A percentile compares a stretch with the other conserved stretches of the same genome.
Evolutionary conservation across 1,140 invertebrate species (phyloP).

Genomic region (Sarcophaga bullata): DNA sequence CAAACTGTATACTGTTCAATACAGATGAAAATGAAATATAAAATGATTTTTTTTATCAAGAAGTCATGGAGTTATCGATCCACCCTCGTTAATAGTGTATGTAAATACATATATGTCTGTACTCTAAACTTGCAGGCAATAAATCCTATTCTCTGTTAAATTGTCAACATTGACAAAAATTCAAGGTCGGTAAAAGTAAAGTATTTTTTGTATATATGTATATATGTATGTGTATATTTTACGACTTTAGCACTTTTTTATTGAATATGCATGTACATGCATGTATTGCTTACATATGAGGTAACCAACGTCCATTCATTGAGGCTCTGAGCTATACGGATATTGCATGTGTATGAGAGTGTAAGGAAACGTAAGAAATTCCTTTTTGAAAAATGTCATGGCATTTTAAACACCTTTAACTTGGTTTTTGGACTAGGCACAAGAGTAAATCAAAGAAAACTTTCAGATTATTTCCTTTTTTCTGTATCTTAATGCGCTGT

Average conservation of each 20-base stretch:
- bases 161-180: slow-evolving; percentile 40
- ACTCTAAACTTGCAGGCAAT: slow-evolving; percentile 9
- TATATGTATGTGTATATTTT: not conserved
- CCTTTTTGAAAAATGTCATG: slow-evolving; percentile 38
- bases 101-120: not conserved
- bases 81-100: not conserved
- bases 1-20: no score
- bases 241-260: slow-evolving; percentile 29
- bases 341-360: slow-evolving; percentile 11
- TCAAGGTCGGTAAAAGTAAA: slow-evolving; percentile 28
- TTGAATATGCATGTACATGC: not conserved
- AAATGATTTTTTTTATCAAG: no score
- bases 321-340: not conserved
- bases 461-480: not conserved
- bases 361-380: slow-evolving; percentile 8
- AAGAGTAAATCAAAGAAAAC: not conserved
- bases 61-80: not conserved
- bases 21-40: no score
- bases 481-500: not conserved
- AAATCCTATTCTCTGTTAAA: slow-evolving; percentile 40
- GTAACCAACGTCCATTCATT: not conserved
- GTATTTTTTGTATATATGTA: not conserved
- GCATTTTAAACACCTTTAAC: slow-evolving; percentile 40
- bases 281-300: slow-evolving; percentile 24
- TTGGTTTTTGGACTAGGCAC: slow-evolving; percentile 27